A percentile compares a stretch with the other conserved stretches of the same genome.
Conservation (phyloP, 2,888 invertebrate species). For the Ferdinandea cuprea region DNA sequence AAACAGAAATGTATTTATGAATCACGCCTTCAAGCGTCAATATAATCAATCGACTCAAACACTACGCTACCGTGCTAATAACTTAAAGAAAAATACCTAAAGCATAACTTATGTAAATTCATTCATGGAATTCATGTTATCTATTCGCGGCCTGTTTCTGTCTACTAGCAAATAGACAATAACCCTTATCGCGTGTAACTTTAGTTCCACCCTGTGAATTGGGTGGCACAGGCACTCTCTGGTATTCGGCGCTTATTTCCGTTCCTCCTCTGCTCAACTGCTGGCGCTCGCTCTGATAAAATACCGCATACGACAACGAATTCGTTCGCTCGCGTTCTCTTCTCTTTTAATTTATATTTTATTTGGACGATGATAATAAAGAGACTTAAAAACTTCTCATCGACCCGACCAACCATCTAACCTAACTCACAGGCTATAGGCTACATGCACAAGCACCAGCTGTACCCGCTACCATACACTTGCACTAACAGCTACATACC, state of each 20-base stretch:
- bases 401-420: conserved; percentile 6
- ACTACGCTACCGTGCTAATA: not conserved
- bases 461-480: conserved; percentile 13
- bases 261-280: conserved; percentile 6
- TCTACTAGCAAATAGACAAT: not conserved
- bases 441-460: conserved; percentile 18
- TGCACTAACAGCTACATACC: conserved; percentile 26
- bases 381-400: conserved; percentile 56
- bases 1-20: conserved; percentile 3
- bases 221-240: conserved; percentile 21
- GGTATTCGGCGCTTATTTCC: conserved; percentile 54
- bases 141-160: conserved; percentile 1
- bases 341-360: conserved; percentile 41
- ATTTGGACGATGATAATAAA: conserved; percentile 32
- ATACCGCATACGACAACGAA: conserved; percentile 21
- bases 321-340: conserved; percentile 10
- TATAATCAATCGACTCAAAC: not conserved
- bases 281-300: conserved; percentile 49
- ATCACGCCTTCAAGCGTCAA: not conserved
- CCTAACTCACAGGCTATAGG: conserved; percentile 41
- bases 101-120: conserved; percentile 39
- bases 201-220: conserved; percentile 54
- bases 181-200: conserved; percentile 26
- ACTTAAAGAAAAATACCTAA: conserved; percentile 5
- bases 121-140: conserved; percentile 53